Conservation (phyloP, 2,888 invertebrate genomes). For the Tetranychus truncatus region DNA sequence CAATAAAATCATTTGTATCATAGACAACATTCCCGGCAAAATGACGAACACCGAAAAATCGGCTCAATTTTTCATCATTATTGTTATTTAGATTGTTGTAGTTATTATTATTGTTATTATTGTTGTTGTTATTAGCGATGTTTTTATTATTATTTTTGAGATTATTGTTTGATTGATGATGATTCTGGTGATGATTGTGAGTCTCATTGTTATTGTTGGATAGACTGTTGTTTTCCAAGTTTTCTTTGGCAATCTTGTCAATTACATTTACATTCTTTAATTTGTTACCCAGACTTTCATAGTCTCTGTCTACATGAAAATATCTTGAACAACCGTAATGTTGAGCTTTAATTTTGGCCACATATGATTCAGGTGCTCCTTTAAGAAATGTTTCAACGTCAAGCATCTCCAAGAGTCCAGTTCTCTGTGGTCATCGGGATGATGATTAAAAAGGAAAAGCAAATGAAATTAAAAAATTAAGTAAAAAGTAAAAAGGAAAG, state of each 20-base stretch:
- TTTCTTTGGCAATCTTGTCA: neutral
- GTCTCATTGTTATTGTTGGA: constrained; percentile 17
- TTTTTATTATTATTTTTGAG: constrained; percentile 11
- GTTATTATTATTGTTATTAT: neutral
- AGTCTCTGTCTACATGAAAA: constrained; percentile 32
- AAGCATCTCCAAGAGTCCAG: constrained; percentile 71
- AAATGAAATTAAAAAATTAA: constrained; percentile 4
- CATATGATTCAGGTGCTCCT: constrained; percentile 58
- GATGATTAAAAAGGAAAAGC: constrained; percentile 21
- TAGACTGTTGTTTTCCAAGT: neutral
- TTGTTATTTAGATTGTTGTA: neutral
- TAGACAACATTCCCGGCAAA: constrained; percentile 70
- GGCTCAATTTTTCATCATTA: constrained; percentile 26
- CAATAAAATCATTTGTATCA: constrained; percentile 69
- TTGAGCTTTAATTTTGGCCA: constrained; percentile 57
- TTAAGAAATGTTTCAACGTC: constrained; percentile 75
- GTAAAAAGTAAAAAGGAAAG: neutral
- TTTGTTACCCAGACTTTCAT: neutral
- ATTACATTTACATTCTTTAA: neutral
- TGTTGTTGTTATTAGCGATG: constrained; percentile 19
- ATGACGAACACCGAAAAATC: constrained; percentile 74
- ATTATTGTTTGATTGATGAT: neutral
- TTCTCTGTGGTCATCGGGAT: constrained; percentile 40
- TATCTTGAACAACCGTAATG: constrained; percentile 53
- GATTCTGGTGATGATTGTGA: neutral